Percentiles rank a stretch among this genome's conserved stretches.
Conservation (phyloP, 2,113 vertebrate species). For the Collichthys lucidus region DNA sequence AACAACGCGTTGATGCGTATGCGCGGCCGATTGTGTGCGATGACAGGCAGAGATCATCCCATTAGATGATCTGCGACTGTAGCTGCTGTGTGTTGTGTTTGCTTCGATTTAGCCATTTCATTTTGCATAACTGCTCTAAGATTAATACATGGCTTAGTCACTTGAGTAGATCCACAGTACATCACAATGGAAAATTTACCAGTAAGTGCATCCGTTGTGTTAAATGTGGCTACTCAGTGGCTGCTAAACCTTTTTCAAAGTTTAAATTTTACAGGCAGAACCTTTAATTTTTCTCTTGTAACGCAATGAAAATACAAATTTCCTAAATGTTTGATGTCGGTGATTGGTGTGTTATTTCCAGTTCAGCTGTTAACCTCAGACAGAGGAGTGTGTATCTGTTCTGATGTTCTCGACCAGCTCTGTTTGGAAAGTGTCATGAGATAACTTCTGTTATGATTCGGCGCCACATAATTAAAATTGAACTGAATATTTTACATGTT, state of each 20-base stretch:
- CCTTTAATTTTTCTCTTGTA: background rate
- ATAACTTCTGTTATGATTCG: too few relatives aligned
- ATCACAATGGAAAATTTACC: background rate
- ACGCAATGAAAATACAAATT: background rate
- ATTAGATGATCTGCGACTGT: background rate
- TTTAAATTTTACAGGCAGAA: background rate
- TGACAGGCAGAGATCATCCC: background rate
- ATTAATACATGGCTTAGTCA: background rate
- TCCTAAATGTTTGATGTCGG: background rate
- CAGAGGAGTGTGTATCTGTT: constrained; percentile 9
- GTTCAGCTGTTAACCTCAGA: background rate
- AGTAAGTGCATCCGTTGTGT: constrained; percentile 1
- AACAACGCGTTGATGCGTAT: background rate
- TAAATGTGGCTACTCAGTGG: background rate
- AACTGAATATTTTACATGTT: constrained; percentile 41
- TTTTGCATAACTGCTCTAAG: background rate
- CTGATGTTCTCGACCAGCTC: constrained; percentile 1
- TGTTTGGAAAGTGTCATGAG: too few relatives aligned
- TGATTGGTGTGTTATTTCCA: background rate
- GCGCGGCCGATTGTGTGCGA: background rate
- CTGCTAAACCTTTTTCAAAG: background rate
- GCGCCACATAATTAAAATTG: too few relatives aligned
- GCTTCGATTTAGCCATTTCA: background rate
- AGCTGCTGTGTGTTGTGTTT: background rate
- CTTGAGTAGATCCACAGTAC: background rate